phyloP scores from a whole-genome alignment of 2,113 vertebrate species.

The Spilogale gracilis region DNA sequence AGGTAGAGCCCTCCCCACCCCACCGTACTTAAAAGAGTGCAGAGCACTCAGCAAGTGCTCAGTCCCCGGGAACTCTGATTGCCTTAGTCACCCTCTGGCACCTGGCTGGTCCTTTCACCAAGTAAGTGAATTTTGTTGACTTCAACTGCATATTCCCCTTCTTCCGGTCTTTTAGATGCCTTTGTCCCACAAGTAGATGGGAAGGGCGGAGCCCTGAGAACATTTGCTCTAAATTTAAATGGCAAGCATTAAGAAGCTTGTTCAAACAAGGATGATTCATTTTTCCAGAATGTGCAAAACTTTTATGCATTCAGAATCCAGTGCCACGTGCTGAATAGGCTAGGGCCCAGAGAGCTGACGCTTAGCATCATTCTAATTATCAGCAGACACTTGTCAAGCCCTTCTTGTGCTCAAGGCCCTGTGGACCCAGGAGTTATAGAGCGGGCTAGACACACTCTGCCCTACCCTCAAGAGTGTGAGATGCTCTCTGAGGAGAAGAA shows the following conservation, averaged over 20 bases:
- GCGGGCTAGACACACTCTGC: background rate
- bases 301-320: background rate
- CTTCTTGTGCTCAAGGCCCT: background rate
- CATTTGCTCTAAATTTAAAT: background rate
- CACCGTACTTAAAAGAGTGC: too few relatives aligned
- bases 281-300: background rate
- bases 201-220: background rate
- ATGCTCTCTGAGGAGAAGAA: slow-evolving; percentile 1
- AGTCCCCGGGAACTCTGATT: background rate
- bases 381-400: background rate
- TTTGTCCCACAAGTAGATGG: background rate
- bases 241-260: background rate
- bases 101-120: background rate
- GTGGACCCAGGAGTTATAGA: rapidly evolving
- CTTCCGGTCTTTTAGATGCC: background rate
- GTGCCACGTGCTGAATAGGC: background rate
- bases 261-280: background rate
- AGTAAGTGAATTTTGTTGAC: background rate
- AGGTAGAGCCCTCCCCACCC: background rate
- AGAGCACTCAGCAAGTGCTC: background rate
- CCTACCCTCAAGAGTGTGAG: background rate
- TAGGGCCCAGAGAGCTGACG: background rate
- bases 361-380: background rate
- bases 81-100: background rate
- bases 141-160: background rate